These are phyloP conservation scores for Sturnira hondurensis DNA, from an alignment of 2,113 vertebrate genomes.

Conservation along the genomic window DNA sequence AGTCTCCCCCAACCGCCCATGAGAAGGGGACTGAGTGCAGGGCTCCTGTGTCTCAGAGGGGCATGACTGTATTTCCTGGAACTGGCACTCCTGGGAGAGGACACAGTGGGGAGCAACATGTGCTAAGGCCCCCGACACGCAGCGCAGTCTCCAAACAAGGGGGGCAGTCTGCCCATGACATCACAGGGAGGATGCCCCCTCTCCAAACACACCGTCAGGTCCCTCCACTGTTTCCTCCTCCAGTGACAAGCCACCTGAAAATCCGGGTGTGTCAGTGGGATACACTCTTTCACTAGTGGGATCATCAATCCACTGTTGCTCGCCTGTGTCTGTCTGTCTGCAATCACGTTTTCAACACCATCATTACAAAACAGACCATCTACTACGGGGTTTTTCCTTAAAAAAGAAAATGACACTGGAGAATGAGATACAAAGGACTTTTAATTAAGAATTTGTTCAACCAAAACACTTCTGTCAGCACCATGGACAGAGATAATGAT, in stretches of 20 bases:
- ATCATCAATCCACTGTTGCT: conserved; percentile 35
- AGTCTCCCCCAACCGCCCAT: fast-evolving
- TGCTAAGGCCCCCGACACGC: fast-evolving
- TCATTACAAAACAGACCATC: neutral
- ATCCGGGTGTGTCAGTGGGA: neutral
- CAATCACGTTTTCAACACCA: neutral
- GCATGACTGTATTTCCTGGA: neutral
- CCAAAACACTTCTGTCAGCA: neutral
- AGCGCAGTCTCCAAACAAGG: neutral
- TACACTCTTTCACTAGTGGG: conserved; percentile 22
- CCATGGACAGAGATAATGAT: conserved; percentile 2
- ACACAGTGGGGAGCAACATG: neutral
- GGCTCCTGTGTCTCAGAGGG: neutral
- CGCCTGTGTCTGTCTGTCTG: neutral
- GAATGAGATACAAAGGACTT: neutral
- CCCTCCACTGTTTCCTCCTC: neutral
- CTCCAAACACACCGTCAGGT: neutral
- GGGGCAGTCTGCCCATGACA: neutral
- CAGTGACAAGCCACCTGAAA: conserved; percentile 2
- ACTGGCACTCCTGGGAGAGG: neutral
- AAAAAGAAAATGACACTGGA: neutral
- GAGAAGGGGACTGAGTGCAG: neutral
- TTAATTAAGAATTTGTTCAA: neutral
- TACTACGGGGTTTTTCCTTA: neutral
- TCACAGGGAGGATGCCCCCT: neutral